Base-by-base conservation (phyloP, 53 echinoderm and acorn worm genomes). In the Echinometra lucunter region DNA sequence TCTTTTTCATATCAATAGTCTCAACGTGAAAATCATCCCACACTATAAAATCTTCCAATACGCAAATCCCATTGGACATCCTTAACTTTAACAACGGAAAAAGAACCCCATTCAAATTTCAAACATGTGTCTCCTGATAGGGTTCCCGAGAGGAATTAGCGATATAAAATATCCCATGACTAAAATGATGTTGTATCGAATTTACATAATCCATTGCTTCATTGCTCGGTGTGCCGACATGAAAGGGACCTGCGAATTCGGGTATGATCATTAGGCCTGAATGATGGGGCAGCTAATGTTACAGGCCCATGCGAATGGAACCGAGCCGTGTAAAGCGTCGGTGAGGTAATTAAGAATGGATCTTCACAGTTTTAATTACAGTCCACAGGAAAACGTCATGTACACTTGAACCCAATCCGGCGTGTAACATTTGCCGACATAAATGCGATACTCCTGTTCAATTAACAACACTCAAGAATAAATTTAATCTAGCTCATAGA, bases 391-490 rank as follows among this genome's bases (percentile, higher is more conserved):
- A 91, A 91, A 72, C 91, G 91, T 66, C 66, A 45, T 45, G 67
- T 91, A 38, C 45, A 66, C 91, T 66, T 49, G 75, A 92, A 92
- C 45, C 56, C 74, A 55, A 74, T 27, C 40, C 92, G 74, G 56
- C 34, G 56, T 34, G 75, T 92, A 92, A 72, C 91, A 91, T 66
- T 91, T 92, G 75, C 92, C 74, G 92, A 74, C 72, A 72, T 47
- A 74, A 74, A 92, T 74, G 91, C 53, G 91, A 91, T 91, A 91
- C 91, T 91, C 91, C 91, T 66, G 91, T 63, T 66, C 91, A 91
- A 91, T 91, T 91, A 91, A 66, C 91, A 91, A 91, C 91, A 91
- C 91, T 91, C 53, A 23, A 91, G 91, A 91, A 63, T 91, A 91
- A 91, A 91, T 91, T 66, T 91, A 91, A 91, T 91, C 66, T 35